Evolutionary conservation across 2,888 invertebrate species (phyloP).

Genomic region (Ganaspis brasiliensis): DNA sequence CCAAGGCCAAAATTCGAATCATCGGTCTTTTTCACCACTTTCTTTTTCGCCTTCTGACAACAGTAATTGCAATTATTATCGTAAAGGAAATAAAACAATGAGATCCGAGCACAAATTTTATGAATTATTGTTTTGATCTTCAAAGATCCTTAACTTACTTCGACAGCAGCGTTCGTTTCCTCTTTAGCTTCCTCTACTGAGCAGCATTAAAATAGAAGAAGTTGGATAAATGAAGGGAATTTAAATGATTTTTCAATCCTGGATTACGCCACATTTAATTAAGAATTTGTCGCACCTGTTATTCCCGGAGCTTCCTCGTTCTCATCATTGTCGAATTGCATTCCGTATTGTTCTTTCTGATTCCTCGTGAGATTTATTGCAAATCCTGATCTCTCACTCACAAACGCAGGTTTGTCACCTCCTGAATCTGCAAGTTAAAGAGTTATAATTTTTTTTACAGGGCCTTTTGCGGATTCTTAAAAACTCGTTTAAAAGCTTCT

Average conservation of each 20-base stretch:
- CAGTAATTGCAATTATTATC: not conserved
- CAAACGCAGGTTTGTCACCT: slow-evolving; percentile 66
- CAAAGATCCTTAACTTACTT: slow-evolving; percentile 69
- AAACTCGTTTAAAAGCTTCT: no score
- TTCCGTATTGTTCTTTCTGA: slow-evolving; percentile 88
- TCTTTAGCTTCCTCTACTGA: slow-evolving; percentile 76
- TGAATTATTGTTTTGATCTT: no score
- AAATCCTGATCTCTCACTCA: slow-evolving; percentile 81
- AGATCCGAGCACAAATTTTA: no score
- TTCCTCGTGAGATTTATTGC: slow-evolving; percentile 87
- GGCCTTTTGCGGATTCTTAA: no score
- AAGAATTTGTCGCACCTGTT: slow-evolving; percentile 70
- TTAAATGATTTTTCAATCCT: not conserved
- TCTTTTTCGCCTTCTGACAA: slow-evolving; percentile 53
- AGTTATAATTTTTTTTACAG: slow-evolving; percentile 39
- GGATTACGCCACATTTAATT: not conserved
- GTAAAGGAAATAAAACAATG: no score
- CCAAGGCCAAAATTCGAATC: slow-evolving; percentile 85
- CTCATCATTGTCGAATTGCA: slow-evolving; percentile 84
- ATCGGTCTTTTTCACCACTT: slow-evolving; percentile 47
- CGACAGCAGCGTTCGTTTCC: slow-evolving; percentile 69
- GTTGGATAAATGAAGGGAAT: not conserved
- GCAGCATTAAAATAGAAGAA: slow-evolving; percentile 61
- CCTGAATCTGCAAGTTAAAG: slow-evolving; percentile 58
- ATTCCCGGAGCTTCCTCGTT: slow-evolving; percentile 73